Base-by-base conservation (phyloP, 1,140 invertebrate genomes). In the Fopius arisanus region DNA sequence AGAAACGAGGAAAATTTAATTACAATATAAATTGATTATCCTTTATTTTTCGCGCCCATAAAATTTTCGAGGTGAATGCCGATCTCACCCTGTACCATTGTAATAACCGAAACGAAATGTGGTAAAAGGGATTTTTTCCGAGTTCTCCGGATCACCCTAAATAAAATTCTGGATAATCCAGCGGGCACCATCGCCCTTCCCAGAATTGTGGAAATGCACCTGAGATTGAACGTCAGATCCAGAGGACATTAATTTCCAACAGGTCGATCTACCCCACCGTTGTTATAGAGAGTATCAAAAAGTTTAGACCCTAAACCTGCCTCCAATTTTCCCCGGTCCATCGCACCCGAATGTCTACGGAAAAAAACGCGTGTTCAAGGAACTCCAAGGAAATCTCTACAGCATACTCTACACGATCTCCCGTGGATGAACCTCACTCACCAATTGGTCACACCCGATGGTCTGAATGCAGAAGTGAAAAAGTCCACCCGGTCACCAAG, bases 251-350 rank as follows among this genome's bases (percentile, higher is more conserved):
- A 65, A 73, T 73, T 73, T 59, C 41, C 29, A 73, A 54, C 43
- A 73, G 65, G 71, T 73, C 28, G 62, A 72, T 72, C 37, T 33
- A 21, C 16, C 12, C 6, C 19, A 40, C 26, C 29, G 16, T 51
- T 48, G 14, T 31, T 68, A 31, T 71, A 62, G 73, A 69, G 63
- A 70, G 23, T 48, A 70, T 51, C 51, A 67, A 43, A 67, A 62
- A 67, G 23, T 16, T 23, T 28, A 74, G 70, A 76, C 75, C 71
- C 73, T 69, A 73, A 37, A 31, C 48, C 48, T 63, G 63, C 40
- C 40, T 70, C n/a, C 73, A 76, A 82, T 82, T 81, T 74, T 74
- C 78, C 78, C 79, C 78, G 78, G 51, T 81, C 71, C 73, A 72
- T 0, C 73, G 78, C 67, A 21, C 62, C 28, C 69, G 67, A 81